Percentiles rank a stretch among this genome's conserved stretches.
These are phyloP conservation scores for Cephus spinipes DNA, from an alignment of 2,888 invertebrate genomes.

Conservation along the genomic window DNA sequence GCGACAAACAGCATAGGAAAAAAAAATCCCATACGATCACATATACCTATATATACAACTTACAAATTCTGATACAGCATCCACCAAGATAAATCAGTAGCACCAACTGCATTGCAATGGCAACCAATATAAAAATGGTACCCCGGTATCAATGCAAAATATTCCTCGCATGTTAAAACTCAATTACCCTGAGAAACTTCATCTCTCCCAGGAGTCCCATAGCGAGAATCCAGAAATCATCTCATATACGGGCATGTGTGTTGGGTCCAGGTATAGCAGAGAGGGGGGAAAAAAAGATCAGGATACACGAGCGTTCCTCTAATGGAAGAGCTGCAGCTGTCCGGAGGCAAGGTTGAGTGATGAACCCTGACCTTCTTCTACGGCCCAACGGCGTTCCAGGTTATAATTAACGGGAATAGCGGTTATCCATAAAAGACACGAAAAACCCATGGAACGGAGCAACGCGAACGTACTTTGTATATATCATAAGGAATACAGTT, in stretches of 20 bases:
- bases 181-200: slow-evolving; percentile 57
- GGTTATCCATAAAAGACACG: neutral
- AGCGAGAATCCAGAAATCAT: neutral
- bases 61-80: neutral
- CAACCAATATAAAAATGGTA: neutral
- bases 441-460: neutral
- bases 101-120: neutral
- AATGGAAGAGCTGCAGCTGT: slow-evolving; percentile 48
- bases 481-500: neutral
- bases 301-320: slow-evolving; percentile 28
- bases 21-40: too few relatives aligned
- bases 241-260: neutral
- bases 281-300: slow-evolving; percentile 2
- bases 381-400: neutral
- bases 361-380: slow-evolving; percentile 46
- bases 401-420: slow-evolving; percentile 8
- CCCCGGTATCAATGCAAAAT: neutral
- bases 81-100: neutral
- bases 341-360: slow-evolving; percentile 41
- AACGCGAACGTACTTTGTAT: neutral
- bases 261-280: slow-evolving; percentile 2
- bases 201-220: slow-evolving; percentile 38
- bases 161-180: slow-evolving; percentile 50
- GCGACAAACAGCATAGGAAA: neutral
- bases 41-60: too few relatives aligned